phyloP scores from a whole-genome alignment of 1,140 invertebrate genomes.

The Brachionus asplanchnoidis region DNA sequence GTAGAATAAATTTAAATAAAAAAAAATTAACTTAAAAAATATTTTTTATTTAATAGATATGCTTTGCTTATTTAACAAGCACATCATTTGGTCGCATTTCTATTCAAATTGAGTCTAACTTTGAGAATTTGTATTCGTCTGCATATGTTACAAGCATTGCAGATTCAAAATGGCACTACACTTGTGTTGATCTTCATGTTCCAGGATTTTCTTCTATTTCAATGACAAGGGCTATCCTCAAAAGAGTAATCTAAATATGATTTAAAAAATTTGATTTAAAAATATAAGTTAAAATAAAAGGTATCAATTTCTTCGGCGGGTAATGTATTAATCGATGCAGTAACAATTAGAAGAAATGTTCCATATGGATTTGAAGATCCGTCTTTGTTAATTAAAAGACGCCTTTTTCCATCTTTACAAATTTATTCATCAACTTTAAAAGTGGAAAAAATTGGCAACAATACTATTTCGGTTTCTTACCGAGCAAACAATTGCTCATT shows the following conservation, averaged over 20 bases:
- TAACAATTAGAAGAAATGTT: constrained; percentile 9
- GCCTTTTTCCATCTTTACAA: constrained; percentile 12
- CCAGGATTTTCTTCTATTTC: neutral
- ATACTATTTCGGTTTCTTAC: neutral
- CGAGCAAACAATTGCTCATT: constrained; percentile 24
- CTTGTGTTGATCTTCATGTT: neutral
- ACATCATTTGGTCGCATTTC: neutral
- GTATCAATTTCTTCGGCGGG: neutral
- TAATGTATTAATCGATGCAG: constrained; percentile 19
- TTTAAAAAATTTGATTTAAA: neutral
- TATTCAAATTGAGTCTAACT: neutral
- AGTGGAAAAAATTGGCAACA: neutral
- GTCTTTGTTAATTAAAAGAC: neutral
- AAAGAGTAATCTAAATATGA: neutral
- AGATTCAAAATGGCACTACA: constrained; percentile 35
- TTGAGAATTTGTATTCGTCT: neutral
- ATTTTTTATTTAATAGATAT: neutral
- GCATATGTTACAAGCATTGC: neutral
- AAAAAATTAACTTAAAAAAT: neutral
- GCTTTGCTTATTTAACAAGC: constrained; percentile 27
- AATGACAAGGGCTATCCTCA: neutral
- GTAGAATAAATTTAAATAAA: neutral
- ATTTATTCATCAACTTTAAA: neutral
- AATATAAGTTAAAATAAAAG: neutral
- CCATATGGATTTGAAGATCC: neutral